phyloP scores from a whole-genome alignment of 2,888 invertebrate species.

The Callyntrura sp. region DNA sequence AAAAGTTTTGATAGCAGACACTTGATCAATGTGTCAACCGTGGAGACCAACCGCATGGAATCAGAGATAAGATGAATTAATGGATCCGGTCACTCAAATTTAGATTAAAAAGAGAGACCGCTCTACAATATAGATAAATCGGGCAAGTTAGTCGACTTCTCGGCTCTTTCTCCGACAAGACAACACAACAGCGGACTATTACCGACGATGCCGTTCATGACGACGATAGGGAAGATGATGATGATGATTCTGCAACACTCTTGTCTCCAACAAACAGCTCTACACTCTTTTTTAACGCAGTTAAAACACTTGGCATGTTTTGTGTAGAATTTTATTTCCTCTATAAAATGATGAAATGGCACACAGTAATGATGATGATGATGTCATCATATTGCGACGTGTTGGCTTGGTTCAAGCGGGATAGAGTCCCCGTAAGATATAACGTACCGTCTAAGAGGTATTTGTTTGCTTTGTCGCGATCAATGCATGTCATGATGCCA shows the following conservation, averaged over 20 bases:
- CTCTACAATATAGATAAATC: slow-evolving; percentile 67
- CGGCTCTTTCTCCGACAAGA: slow-evolving; percentile 35
- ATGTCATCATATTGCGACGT: slow-evolving; percentile 52
- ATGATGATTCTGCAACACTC: slow-evolving; percentile 65
- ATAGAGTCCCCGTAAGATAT: neutral
- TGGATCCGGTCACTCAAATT: slow-evolving; percentile 79
- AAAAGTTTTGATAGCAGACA: slow-evolving; percentile 74
- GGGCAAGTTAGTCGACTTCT: slow-evolving; percentile 42
- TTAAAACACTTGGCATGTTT: slow-evolving; percentile 76
- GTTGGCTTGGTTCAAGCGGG: neutral
- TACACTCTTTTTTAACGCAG: slow-evolving; percentile 51
- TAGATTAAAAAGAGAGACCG: slow-evolving; percentile 76
- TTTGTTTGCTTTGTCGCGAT: neutral
- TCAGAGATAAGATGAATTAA: slow-evolving; percentile 79
- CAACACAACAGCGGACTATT: slow-evolving; percentile 35
- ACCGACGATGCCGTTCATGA: neutral
- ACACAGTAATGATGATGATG: slow-evolving; percentile 69
- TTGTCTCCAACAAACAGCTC: neutral
- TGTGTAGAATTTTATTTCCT: slow-evolving; percentile 70
- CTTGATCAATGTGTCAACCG: slow-evolving; percentile 78
- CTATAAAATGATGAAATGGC: slow-evolving; percentile 71
- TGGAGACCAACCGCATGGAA: slow-evolving; percentile 78
- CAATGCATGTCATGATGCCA: neutral
- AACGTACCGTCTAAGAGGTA: neutral
- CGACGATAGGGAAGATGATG: slow-evolving; percentile 18